A percentile compares a stretch with the other conserved stretches of the same genome.
These are phyloP conservation scores for Lonchura striata DNA, from an alignment of 2,113 vertebrate species.

Conservation along the genomic window DNA sequence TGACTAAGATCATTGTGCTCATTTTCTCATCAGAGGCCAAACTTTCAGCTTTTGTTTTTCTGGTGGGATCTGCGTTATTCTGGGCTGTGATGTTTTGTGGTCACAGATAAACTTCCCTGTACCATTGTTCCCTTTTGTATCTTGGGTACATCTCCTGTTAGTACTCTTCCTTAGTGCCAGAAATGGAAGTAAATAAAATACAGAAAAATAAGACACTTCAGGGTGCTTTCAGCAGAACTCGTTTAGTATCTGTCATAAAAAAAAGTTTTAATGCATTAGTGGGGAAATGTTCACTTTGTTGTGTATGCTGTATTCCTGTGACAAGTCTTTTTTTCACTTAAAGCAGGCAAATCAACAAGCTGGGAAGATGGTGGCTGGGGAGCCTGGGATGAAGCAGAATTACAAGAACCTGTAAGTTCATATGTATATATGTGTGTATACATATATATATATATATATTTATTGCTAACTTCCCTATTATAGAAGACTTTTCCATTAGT, in stretches of 20 bases:
- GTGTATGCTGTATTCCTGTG: neutral
- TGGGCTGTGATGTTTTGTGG: neutral
- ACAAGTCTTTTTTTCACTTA: neutral
- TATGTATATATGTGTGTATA: neutral
- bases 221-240: neutral
- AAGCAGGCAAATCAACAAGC: constrained; percentile 71
- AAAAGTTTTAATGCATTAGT: neutral
- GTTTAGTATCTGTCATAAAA: neutral
- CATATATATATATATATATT: neutral
- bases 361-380: constrained; percentile 84
- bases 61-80: neutral
- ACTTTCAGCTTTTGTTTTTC: neutral
- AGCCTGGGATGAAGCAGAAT: constrained; percentile 80
- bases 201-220: neutral
- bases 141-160: neutral
- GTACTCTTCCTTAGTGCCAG: neutral
- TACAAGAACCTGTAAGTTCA: constrained; percentile 74
- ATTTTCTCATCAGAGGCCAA: neutral
- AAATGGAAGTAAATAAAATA: neutral
- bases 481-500: neutral
- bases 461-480: neutral
- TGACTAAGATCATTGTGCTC: neutral
- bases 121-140: neutral
- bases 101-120: neutral
- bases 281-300: neutral